Conservation (phyloP, 2,797 vertebrate species). For the Hydrolagus colliei region DNA sequence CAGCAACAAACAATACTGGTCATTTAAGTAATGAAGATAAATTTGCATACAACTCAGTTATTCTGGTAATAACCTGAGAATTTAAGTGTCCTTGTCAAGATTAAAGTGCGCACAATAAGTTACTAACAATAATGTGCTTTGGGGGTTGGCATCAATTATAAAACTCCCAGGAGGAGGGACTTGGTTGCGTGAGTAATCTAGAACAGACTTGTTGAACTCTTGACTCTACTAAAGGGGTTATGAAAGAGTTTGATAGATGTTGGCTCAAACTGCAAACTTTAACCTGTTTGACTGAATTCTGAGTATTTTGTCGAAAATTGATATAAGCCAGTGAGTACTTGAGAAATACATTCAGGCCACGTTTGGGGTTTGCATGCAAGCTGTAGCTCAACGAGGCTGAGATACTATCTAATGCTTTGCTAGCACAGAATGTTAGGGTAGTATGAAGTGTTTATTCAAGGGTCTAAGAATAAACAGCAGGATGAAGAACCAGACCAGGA, state of each 20-base stretch:
- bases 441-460: slow-evolving; percentile 33
- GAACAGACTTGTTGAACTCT: slow-evolving; percentile 43
- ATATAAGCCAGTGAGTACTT: slow-evolving; percentile 41
- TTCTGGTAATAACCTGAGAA: slow-evolving; percentile 3
- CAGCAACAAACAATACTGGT: not conserved
- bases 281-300: slow-evolving; percentile 44
- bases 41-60: not conserved
- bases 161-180: slow-evolving; percentile 33
- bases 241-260: slow-evolving; percentile 43
- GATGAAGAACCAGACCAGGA: not conserved
- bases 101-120: not conserved
- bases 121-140: slow-evolving; percentile 34
- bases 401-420: slow-evolving; percentile 40
- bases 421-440: slow-evolving; percentile 35
- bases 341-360: slow-evolving; percentile 40
- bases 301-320: slow-evolving; percentile 44
- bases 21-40: not conserved
- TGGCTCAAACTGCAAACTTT: slow-evolving; percentile 47
- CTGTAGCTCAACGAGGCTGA: slow-evolving; percentile 37
- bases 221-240: slow-evolving; percentile 47
- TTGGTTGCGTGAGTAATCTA: slow-evolving; percentile 42
- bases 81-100: slow-evolving; percentile 4
- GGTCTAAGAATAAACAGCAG: slow-evolving; percentile 19
- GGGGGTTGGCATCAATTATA: slow-evolving; percentile 33
- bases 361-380: slow-evolving; percentile 41